Evolutionary conservation across 92 coral and sea anemone species (phyloP), one percentile per base, ranked within the genome.

Genomic region (Porites lobata): DNA sequence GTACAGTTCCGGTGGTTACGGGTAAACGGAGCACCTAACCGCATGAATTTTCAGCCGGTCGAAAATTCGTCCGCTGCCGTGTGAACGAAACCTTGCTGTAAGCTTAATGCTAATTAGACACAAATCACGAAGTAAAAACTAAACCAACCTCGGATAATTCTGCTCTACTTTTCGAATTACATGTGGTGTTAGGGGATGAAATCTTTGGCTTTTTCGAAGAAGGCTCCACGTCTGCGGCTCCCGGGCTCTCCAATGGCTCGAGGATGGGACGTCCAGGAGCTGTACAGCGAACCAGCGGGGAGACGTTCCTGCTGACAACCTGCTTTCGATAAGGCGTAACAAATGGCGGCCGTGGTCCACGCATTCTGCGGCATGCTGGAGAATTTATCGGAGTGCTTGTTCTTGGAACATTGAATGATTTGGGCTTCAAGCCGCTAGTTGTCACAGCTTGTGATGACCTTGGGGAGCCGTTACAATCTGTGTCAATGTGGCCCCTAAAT

Each of bases 261-360:
- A 24, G 51, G n/a, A 63, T 54, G 15, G 80, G 65, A 6, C 64
- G 14, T 17, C 73, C 8, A 2, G 87, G 22, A 15, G 72, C 47
- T 12, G 73, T 84, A 63, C 80, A 73, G 50, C 80, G 74, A 2
- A 73, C 73, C 7, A 84, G 87, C 5, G 87, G 87, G 1, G 87
- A 84, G 1, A 74, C 63, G 1, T 62, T 73, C 50, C 43, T 84
- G 1, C 29, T 24, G 1, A 59, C 50, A 13, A 47, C 65, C 21
- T 51, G 87, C 0, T 80, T 79, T 56, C 94, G 68, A 65, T 77
- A 92, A 18, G 94, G 94, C 29, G 94, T 88, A 10, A 77, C 79
- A 66, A 92, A 92, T 15, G 63, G 94, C 20, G 81, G 81, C 1
- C 87, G 81, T 51, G 80, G 80, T 10, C 51, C 69, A 18, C 19